phyloP scores from a whole-genome alignment of 35 echinoderm and acorn worm species.

The Acanthaster planci region DNA sequence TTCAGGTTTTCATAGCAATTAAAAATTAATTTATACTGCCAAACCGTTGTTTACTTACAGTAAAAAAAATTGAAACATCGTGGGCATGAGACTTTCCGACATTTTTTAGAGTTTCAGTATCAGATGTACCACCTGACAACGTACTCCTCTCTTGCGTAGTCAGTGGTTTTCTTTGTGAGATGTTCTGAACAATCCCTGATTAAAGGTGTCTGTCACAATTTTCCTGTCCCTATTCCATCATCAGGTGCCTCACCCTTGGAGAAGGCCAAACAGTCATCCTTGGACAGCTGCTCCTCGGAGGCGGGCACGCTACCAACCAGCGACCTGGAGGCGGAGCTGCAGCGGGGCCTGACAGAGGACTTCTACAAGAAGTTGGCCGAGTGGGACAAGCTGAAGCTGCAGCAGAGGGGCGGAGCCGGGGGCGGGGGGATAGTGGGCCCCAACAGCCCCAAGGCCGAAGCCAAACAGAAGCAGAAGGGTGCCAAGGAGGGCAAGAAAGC shows the following conservation, averaged over 20 bases:
- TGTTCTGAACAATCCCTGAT: too few relatives aligned
- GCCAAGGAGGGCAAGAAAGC: conserved; percentile 52
- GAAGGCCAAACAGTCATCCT: conserved; percentile 67
- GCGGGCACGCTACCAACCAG: conserved; percentile 36
- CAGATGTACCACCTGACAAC: too few relatives aligned
- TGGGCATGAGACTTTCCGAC: too few relatives aligned
- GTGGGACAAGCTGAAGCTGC: conserved; percentile 80
- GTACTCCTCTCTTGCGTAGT: too few relatives aligned
- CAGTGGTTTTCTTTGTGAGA: too few relatives aligned
- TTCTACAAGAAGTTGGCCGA: conserved; percentile 87
- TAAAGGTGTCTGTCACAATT: too few relatives aligned
- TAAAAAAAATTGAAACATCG: too few relatives aligned
- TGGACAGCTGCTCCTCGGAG: conserved; percentile 78
- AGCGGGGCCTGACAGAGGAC: conserved; percentile 83
- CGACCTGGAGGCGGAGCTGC: conserved; percentile 66
- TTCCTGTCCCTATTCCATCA: neutral
- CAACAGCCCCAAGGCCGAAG: conserved; percentile 64
- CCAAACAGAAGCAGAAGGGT: conserved; percentile 52
- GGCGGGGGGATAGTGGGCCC: neutral
- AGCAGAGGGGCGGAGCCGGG: conserved; percentile 2
- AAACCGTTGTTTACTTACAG: too few relatives aligned
- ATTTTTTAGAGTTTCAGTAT: too few relatives aligned
- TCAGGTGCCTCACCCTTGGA: conserved; percentile 3
- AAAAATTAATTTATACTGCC: too few relatives aligned
- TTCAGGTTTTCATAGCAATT: too few relatives aligned